Percentiles rank a stretch among this genome's conserved stretches.
phyloP scores from a whole-genome alignment of 1,140 invertebrate genomes.

The Galendromus occidentalis region DNA sequence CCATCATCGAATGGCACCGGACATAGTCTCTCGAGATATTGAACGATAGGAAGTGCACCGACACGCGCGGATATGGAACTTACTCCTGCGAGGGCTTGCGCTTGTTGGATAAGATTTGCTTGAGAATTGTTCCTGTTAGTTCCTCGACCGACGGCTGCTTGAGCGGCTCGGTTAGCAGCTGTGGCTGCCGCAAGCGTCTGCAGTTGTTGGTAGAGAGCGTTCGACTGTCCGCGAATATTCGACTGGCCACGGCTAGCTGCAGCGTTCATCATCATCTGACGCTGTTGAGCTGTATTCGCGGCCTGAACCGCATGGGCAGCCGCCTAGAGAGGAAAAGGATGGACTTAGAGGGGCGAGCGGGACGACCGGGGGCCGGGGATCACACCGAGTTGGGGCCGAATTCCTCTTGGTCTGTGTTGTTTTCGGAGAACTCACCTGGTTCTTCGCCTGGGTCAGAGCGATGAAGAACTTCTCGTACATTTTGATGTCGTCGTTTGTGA shows the following conservation, averaged over 20 bases:
- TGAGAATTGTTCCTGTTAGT: neutral
- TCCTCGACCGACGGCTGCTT: neutral
- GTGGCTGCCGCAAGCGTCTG: neutral
- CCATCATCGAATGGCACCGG: no score
- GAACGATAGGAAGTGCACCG: no score
- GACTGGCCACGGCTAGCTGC: neutral
- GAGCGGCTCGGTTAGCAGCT: neutral
- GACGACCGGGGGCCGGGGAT: no score
- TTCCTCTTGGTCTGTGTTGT: no score
- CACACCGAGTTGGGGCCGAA: no score
- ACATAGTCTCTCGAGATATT: no score
- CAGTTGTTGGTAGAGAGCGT: neutral
- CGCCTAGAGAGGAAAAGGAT: neutral
- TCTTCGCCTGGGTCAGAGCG: neutral
- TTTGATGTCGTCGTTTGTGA: constrained; percentile 23
- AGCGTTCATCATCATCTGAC: neutral
- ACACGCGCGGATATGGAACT: no score
- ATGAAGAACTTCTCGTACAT: constrained; percentile 20
- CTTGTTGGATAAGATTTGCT: neutral
- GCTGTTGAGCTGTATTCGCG: neutral
- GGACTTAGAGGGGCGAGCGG: neutral
- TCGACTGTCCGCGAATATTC: neutral
- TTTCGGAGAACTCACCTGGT: neutral
- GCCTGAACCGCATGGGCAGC: neutral
- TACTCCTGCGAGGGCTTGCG: neutral